These are phyloP conservation scores for Naso thynnoides DNA, from an alignment of 2,797 vertebrate genomes.

Conservation along the genomic window DNA sequence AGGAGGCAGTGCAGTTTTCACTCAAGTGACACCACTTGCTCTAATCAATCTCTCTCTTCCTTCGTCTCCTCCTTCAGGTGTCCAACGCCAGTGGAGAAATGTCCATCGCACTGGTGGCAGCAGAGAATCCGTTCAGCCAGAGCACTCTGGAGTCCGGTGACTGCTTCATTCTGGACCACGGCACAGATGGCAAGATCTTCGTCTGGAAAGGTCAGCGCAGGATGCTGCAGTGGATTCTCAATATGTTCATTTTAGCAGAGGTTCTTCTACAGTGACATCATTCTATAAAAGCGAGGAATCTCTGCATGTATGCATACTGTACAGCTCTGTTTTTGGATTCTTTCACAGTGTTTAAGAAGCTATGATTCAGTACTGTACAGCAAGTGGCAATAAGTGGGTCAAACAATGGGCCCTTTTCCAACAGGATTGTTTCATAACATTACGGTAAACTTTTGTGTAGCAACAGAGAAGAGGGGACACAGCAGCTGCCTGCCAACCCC, in stretches of 20 bases:
- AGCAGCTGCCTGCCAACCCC: no score
- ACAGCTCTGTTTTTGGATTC: no score
- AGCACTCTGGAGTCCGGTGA: constrained; percentile 91
- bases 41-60: neutral
- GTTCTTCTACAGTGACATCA: neutral
- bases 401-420: no score
- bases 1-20: no score
- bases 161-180: constrained; percentile 98
- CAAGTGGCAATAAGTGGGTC: no score
- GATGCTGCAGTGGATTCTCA: neutral
- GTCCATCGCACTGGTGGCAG: constrained; percentile 92
- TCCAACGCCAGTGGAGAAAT: constrained; percentile 91
- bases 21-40: neutral
- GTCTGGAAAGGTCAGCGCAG: constrained; percentile 94
- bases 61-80: constrained; percentile 81
- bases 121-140: constrained; percentile 96
- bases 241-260: neutral
- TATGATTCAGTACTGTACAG: no score
- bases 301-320: no score
- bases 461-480: no score
- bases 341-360: no score
- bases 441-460: no score
- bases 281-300: no score
- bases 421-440: no score
- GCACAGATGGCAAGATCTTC: constrained; percentile 95